A percentile compares a stretch with the other conserved stretches of the same genome.
phyloP scores from a whole-genome alignment of 2,113 vertebrate genomes.

The Phycodurus eques region DNA sequence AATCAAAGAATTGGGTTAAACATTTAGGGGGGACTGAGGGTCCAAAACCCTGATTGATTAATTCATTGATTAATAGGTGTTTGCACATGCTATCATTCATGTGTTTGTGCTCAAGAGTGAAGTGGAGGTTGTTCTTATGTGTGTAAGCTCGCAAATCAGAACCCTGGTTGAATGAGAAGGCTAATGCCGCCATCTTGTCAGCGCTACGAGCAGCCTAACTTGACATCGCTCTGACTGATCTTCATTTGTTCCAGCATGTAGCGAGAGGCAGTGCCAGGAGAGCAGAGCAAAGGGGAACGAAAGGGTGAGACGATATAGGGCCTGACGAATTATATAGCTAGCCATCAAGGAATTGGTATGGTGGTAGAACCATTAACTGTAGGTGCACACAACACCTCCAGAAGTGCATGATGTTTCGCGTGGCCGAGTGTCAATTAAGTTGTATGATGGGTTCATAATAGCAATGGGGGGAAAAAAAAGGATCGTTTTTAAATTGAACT shows the following conservation, averaged over 20 bases:
- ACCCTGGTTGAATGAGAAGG: conserved; percentile 55
- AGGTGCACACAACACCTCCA: neutral
- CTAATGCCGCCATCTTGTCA: conserved; percentile 59
- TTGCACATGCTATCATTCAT: neutral
- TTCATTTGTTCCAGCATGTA: conserved; percentile 61
- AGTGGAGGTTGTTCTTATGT: conserved; percentile 12
- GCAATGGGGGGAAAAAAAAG: neutral
- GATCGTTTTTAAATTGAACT: conserved; percentile 15
- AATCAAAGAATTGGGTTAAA: too few species aligned
- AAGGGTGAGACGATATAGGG: neutral
- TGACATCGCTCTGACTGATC: conserved; percentile 62
- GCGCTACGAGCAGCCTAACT: conserved; percentile 55
- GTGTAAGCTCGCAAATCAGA: conserved; percentile 40
- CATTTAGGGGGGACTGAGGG: too few species aligned
- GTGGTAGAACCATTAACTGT: neutral
- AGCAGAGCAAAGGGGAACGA: conserved; percentile 13
- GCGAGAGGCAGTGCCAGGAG: conserved; percentile 16
- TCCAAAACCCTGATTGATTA: neutral
- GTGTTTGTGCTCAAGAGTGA: neutral
- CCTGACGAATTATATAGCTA: conserved; percentile 41
- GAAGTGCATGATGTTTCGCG: too few species aligned
- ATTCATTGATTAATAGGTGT: neutral
- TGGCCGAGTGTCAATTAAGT: neutral
- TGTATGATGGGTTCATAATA: neutral
- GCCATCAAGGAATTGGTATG: neutral